These are phyloP conservation scores for Orycteropus afer DNA, from an alignment of 2,113 vertebrate genomes.

Conservation along the genomic window DNA sequence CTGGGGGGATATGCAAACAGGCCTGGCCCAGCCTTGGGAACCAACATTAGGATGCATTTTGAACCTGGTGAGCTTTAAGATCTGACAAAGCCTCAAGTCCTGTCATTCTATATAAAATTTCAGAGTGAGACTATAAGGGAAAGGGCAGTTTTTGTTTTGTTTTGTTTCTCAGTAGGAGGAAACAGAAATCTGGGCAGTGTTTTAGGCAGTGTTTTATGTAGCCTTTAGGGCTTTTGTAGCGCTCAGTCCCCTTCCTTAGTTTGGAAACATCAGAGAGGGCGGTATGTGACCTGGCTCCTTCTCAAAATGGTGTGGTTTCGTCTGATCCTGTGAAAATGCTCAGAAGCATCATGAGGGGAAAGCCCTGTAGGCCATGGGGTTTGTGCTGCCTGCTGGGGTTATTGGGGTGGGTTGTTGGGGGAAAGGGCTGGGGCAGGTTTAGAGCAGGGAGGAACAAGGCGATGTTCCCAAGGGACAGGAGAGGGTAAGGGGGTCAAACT, in stretches of 20 bases:
- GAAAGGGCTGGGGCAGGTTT: not conserved
- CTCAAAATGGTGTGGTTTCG: not conserved
- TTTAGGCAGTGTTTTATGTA: not conserved
- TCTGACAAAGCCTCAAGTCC: conserved; percentile 31
- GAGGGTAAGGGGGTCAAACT: not conserved
- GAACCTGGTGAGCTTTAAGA: conserved; percentile 47
- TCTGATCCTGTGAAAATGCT: not conserved
- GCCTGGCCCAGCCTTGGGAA: not conserved
- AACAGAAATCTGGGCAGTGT: conserved; percentile 24
- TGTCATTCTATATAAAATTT: conserved; percentile 42
- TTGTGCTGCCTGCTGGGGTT: not conserved
- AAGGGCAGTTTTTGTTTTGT: not conserved
- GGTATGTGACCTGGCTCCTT: not conserved
- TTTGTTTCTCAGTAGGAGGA: not conserved
- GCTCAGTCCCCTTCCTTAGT: conserved; percentile 36
- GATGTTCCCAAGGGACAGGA: not conserved
- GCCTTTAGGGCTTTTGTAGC: not conserved
- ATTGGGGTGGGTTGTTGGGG: not conserved
- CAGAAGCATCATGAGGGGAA: not conserved
- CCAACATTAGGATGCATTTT: conserved; percentile 18
- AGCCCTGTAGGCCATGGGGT: not conserved
- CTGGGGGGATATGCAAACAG: not conserved
- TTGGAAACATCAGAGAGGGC: conserved; percentile 27
- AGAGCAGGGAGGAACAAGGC: not conserved
- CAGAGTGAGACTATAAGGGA: not conserved